phyloP scores from a whole-genome alignment of 2,888 invertebrate genomes.

The Tachina grossa region DNA sequence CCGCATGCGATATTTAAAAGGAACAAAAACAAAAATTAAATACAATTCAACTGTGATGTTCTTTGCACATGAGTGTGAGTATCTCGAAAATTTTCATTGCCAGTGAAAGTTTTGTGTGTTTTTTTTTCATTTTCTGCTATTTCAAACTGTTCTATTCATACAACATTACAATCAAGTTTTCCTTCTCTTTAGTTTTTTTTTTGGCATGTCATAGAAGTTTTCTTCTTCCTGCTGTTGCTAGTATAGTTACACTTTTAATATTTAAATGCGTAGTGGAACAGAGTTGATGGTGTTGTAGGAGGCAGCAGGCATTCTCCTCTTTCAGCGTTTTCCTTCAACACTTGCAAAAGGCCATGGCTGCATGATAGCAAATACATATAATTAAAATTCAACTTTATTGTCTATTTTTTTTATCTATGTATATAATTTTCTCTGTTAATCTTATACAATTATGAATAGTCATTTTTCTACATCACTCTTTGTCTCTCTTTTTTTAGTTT shows the following conservation, averaged over 20 bases:
- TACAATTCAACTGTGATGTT: slow-evolving; percentile 8
- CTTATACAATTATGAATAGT: slow-evolving; percentile 36
- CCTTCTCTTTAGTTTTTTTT: slow-evolving; percentile 6
- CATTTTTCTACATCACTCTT: background rate
- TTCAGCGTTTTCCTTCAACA: slow-evolving; percentile 19
- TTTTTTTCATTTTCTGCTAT: slow-evolving; percentile 1
- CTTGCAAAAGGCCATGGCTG: slow-evolving; percentile 25
- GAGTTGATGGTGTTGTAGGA: background rate
- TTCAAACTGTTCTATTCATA: slow-evolving; percentile 47
- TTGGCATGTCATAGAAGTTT: slow-evolving; percentile 41
- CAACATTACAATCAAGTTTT: slow-evolving; percentile 35
- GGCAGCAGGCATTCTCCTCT: background rate
- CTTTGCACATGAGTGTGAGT: slow-evolving; percentile 5
- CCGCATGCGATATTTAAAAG: slow-evolving; percentile 31
- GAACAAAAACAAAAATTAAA: background rate
- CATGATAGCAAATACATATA: slow-evolving; percentile 40
- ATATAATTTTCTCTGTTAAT: background rate
- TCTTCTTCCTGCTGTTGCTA: background rate
- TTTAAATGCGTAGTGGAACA: background rate
- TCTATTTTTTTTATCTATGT: background rate
- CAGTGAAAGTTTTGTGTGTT: slow-evolving; percentile 38
- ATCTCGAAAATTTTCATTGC: slow-evolving; percentile 42
- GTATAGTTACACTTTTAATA: slow-evolving; percentile 7
- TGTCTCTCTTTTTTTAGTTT: too few relatives aligned
- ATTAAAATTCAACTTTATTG: slow-evolving; percentile 43